Evolutionary conservation across 2,113 vertebrate genomes (phyloP), one percentile per base, ranked within the genome.

Genomic region (Spheniscus mendiculus): DNA sequence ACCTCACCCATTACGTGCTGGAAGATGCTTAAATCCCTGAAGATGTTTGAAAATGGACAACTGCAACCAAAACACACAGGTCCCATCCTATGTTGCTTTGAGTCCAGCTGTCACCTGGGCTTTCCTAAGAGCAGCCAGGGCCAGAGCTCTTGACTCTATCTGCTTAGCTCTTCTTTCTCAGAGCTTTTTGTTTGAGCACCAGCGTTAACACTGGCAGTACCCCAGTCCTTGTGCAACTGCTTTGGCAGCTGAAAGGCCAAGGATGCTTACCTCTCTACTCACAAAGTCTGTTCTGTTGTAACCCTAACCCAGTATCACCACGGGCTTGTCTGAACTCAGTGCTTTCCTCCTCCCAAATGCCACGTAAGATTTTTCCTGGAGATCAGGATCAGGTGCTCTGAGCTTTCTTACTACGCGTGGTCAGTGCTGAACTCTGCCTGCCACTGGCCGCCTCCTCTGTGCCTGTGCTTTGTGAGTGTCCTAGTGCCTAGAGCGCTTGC

Each of bases 81-180:
- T 89, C 67, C 36, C 59, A 42, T 15, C 59, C 34, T 29, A 26
- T 8, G n/a, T 77, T 86, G 82, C 40, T 58, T 88, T 27, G 85
- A 94, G 83, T 81, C 58, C 77, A 86, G 87, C 90, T 93, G n/a
- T 92, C 66, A 67, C 63, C 65, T 96, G 95, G 84, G 90, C 89
- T 77, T 89, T 70, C 45, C 74, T 42, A 29, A 93, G 93, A 91
- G 78, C 86, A 83, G 62, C 85, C 73, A 78, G 45, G 58, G 63
- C 66, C 30, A 32, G 77, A 95, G 72, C 78, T 94, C 49, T 61
- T 88, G 78, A 21, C 66, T 92, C 34, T 38, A 2, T 74, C 72
- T 70, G 93, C 84, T 90, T 77, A 58, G 90, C 92, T 86, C 66
- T 83, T 85, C 78, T 58, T 85, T 77, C 78, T 94, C 74, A 53